Percentiles rank a stretch among this genome's conserved stretches.
phyloP scores from a whole-genome alignment of 2,797 vertebrate genomes.

The Acipenser oxyrinchus region DNA sequence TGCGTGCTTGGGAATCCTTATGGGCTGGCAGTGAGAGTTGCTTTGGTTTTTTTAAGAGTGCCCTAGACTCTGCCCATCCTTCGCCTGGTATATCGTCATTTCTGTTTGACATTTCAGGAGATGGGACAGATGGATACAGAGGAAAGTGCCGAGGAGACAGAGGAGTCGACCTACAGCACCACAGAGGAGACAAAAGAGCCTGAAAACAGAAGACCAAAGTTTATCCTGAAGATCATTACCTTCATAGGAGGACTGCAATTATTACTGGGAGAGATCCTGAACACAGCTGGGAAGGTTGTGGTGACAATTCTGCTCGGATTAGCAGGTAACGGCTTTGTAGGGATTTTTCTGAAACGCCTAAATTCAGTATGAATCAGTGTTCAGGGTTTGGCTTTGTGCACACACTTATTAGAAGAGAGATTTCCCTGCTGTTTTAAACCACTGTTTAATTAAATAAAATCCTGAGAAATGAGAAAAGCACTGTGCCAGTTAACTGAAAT shows the following conservation, averaged over 20 bases:
- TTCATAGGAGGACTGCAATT: slow-evolving; percentile 52
- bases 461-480: no score
- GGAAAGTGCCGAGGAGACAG: slow-evolving; percentile 42
- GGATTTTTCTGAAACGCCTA: no score
- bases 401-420: background rate
- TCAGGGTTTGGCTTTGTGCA: no score
- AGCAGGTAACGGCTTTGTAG: no score
- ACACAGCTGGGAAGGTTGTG: slow-evolving; percentile 59
- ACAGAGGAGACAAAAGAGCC: slow-evolving; percentile 35
- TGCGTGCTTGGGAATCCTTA: background rate
- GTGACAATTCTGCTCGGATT: slow-evolving; percentile 62
- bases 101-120: slow-evolving; percentile 28
- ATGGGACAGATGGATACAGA: slow-evolving; percentile 49
- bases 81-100: no score
- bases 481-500: no score
- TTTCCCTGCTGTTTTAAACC: background rate
- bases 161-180: slow-evolving; percentile 47
- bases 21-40: background rate
- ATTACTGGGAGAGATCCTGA: slow-evolving; percentile 54
- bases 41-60: no score
- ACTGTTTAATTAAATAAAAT: no score
- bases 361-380: no score
- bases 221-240: slow-evolving; percentile 57
- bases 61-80: no score
- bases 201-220: slow-evolving; percentile 39